phyloP scores from a whole-genome alignment of 2,113 vertebrate genomes.

The Brachypteracias leptosomus region DNA sequence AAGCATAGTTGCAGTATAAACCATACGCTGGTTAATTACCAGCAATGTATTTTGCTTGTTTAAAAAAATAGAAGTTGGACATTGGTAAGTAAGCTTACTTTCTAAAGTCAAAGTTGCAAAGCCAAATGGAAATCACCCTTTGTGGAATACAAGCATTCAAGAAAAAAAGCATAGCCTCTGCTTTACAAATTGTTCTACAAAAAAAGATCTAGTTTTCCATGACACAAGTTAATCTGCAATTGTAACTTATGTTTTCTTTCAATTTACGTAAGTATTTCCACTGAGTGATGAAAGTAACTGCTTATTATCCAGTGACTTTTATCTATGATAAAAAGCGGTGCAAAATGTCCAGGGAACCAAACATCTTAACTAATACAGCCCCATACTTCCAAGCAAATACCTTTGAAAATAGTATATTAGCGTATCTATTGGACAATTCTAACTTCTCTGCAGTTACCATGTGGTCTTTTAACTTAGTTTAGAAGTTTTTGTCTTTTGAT shows the following conservation, averaged over 20 bases:
- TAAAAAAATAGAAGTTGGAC: neutral
- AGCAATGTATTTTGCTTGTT: neutral
- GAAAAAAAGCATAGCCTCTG: neutral
- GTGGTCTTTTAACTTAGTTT: neutral
- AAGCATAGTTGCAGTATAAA: neutral
- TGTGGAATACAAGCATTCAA: neutral
- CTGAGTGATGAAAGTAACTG: neutral
- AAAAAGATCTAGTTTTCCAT: neutral
- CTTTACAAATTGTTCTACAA: neutral
- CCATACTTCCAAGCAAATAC: neutral
- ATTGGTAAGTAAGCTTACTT: neutral
- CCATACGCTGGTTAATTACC: neutral
- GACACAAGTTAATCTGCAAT: neutral
- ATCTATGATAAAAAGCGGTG: neutral
- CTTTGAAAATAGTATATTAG: neutral
- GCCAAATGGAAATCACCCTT: neutral
- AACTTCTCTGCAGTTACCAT: neutral
- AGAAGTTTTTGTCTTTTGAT: neutral
- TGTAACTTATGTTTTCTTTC: neutral
- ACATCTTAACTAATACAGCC: neutral
- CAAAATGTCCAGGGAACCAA: neutral
- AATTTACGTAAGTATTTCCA: conserved; percentile 7
- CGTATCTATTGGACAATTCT: neutral
- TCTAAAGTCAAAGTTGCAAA: neutral
- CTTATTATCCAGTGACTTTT: neutral